Evolutionary conservation across 2,888 invertebrate species (phyloP).

Genomic region (Orthosia gothica): DNA sequence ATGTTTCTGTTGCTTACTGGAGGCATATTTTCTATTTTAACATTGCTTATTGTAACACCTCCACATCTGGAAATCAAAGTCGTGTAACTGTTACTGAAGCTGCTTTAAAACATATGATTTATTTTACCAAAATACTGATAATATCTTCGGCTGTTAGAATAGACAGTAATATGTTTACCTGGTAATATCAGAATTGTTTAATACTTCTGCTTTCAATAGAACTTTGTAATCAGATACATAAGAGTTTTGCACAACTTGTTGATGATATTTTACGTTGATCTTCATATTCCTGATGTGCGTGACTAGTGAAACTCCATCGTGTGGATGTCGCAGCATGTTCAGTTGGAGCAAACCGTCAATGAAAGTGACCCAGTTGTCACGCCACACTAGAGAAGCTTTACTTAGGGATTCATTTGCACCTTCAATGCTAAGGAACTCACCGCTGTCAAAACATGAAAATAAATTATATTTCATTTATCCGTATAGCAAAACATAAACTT

Average conservation of each 20-base stretch:
- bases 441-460: slow-evolving; percentile 64
- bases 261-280: slow-evolving; percentile 67
- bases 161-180: slow-evolving; percentile 60
- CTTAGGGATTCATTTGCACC: slow-evolving; percentile 64
- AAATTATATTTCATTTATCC: too few species aligned
- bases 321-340: slow-evolving; percentile 91
- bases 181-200: slow-evolving; percentile 52
- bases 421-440: slow-evolving; percentile 72
- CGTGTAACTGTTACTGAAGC: neutral
- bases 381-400: slow-evolving; percentile 90
- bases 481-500: neutral
- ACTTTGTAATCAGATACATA: slow-evolving; percentile 21
- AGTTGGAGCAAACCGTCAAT: slow-evolving; percentile 96
- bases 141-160: too few species aligned
- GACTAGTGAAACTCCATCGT: slow-evolving; percentile 92
- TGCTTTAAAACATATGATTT: neutral
- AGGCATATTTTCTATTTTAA: slow-evolving; percentile 64
- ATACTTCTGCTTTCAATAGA: slow-evolving; percentile 56
- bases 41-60: slow-evolving; percentile 68
- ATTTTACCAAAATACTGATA: neutral
- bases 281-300: slow-evolving; percentile 77
- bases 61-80: slow-evolving; percentile 69
- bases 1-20: slow-evolving; percentile 37
- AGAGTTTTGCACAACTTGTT: slow-evolving; percentile 3
- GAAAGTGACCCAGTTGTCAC: slow-evolving; percentile 95